Evolutionary conservation across 2,113 vertebrate genomes (phyloP).

Genomic region (Sinocyclocheilus grahami): DNA sequence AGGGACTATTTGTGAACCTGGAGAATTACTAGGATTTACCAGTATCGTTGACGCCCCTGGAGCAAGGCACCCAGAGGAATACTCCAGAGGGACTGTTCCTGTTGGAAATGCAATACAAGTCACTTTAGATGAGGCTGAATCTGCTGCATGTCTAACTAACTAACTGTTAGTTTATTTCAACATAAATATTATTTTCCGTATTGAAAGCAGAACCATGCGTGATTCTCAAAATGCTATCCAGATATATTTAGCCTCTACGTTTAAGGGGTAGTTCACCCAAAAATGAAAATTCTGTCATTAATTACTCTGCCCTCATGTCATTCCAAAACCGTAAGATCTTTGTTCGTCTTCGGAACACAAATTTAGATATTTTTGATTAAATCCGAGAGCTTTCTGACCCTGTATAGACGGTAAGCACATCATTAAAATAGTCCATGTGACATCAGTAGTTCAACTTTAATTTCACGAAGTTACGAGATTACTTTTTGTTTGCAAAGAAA

Average conservation of each 20-base stretch:
- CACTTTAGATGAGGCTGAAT: conserved; percentile 15
- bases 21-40: background rate
- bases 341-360: too few species aligned
- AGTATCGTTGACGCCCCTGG: background rate
- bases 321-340: too few species aligned
- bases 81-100: conserved; percentile 24
- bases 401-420: too few species aligned
- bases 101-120: conserved; percentile 23
- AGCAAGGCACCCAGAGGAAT: background rate
- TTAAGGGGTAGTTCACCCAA: too few species aligned
- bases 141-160: background rate
- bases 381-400: too few species aligned
- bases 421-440: too few species aligned
- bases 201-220: background rate
- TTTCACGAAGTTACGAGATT: too few species aligned
- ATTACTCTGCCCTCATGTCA: too few species aligned
- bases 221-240: background rate
- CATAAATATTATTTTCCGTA: background rate
- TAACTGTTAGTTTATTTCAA: background rate
- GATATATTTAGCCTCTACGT: background rate
- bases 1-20: background rate
- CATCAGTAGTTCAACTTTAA: too few species aligned
- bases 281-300: too few species aligned
- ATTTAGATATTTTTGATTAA: too few species aligned
- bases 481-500: too few species aligned